Base-by-base conservation (phyloP, 2,113 vertebrate species). In the Falco punctatus region DNA sequence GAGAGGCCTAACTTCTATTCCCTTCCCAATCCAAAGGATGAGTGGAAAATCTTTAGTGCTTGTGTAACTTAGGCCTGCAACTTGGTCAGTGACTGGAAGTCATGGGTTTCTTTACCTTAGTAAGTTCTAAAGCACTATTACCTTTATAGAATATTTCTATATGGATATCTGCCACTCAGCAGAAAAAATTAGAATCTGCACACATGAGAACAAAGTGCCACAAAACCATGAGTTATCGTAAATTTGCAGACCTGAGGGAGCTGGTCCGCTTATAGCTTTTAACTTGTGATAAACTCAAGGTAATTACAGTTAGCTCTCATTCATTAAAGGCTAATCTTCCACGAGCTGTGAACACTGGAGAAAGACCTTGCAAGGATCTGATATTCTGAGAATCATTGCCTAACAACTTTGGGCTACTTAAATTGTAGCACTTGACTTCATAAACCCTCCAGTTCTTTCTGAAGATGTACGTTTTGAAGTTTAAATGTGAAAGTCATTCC, bases 61-160 rank as follows among this genome's bases (percentile, higher is more conserved):
- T 86, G 30, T 51, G n/a, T 35, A 83, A 48, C 51, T 83, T 49
- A 32, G 1, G 15, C 26, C 10, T 64, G 38, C 30, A 73, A 58
- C 21, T 52, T 61, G 40, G 28, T 32, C 22, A 46, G 17, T 48
- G 49, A 69, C 58, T 17, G 10, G 58, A 88, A 72, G 58, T 24
- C 51, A 46, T 0, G 0, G 32, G 23, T 71, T 92, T 44, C 1
- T 1, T 8, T 32, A 81, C 4, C 5, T 59, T 15, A 48, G 1
- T 69, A 59, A 67, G 38, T 67, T 92, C 82, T 27, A 92, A 85
- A 85, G 28, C 9, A 44, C 11, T 58, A 10, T 22, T 73, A 40
- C 20, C 46, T 79, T 74, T n/a, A 23, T 7, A 52, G 5, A 80
- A 9, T 58, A 66, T 54, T 75, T 82, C 20, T 46, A 30, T 38